Percentiles rank a stretch among this genome's conserved stretches.
Evolutionary conservation across 92 coral and sea anemone genomes (phyloP).

Genomic region (Hydrozoanthus gracilis): DNA sequence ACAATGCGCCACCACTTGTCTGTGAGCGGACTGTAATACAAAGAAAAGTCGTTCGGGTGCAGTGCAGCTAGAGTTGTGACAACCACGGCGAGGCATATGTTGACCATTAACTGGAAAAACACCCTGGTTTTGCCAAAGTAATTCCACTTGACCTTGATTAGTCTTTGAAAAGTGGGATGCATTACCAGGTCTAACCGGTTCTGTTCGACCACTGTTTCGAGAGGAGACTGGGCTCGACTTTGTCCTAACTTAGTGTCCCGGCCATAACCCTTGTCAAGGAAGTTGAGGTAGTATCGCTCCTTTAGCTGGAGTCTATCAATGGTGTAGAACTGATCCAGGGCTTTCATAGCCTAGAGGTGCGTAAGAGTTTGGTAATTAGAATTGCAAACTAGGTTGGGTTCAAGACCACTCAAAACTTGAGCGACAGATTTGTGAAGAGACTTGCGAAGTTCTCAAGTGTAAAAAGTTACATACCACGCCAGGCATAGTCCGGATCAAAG

Average conservation of each 20-base stretch:
- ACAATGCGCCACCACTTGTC: constrained; percentile 81
- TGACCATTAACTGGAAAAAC: constrained; percentile 74
- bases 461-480: constrained; percentile 64
- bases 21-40: constrained; percentile 67
- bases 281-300: constrained; percentile 75
- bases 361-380: neutral
- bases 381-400: neutral
- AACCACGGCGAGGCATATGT: constrained; percentile 68
- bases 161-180: constrained; percentile 82
- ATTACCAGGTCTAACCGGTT: constrained; percentile 74
- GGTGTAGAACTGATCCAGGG: constrained; percentile 83
- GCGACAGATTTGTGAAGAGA: too few species aligned
- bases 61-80: constrained; percentile 75
- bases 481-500: constrained; percentile 73
- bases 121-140: constrained; percentile 73
- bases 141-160: constrained; percentile 85
- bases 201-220: constrained; percentile 75
- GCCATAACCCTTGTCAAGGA: constrained; percentile 64
- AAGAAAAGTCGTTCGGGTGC: constrained; percentile 67
- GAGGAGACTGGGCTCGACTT: constrained; percentile 72
- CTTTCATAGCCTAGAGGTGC: constrained; percentile 66
- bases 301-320: constrained; percentile 79
- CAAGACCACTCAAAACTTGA: too few species aligned
- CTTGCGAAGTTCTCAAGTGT: too few species aligned
- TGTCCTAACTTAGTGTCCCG: constrained; percentile 40